Evolutionary conservation across 2,113 vertebrate genomes (phyloP).

Genomic region (Onychostruthus taczanowskii): DNA sequence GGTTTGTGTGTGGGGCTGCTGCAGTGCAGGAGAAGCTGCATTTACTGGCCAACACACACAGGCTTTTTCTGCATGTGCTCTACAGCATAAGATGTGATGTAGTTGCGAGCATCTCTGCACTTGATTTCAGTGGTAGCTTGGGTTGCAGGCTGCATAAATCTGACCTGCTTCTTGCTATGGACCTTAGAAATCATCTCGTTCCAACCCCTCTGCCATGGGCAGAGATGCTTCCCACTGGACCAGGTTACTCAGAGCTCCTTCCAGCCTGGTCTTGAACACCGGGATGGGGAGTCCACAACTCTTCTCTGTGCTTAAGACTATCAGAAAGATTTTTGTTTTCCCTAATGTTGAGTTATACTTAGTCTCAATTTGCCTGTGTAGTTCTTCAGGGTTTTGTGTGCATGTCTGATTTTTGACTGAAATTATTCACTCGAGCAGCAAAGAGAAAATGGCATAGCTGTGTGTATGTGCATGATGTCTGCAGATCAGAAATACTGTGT

Average conservation of each 20-base stretch:
- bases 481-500: not conserved
- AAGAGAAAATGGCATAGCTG: not conserved
- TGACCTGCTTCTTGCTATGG: not conserved
- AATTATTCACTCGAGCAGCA: rapidly evolving
- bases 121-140: not conserved
- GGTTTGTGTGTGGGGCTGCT: not conserved
- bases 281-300: not conserved
- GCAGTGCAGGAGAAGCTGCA: not conserved
- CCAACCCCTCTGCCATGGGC: not conserved
- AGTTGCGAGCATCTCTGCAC: not conserved
- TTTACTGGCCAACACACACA: not conserved
- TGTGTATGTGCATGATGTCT: not conserved
- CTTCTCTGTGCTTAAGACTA: not conserved
- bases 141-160: not conserved
- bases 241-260: not conserved
- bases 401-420: not conserved
- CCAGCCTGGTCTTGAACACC: not conserved
- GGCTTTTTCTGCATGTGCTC: not conserved
- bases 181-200: not conserved
- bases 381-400: not conserved
- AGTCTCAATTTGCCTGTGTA: not conserved
- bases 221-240: not conserved
- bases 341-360: not conserved
- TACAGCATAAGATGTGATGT: not conserved
- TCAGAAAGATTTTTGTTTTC: not conserved